These are phyloP conservation scores for Amniataba percoides DNA, from an alignment of 2,797 vertebrate species.

Conservation along the genomic window DNA sequence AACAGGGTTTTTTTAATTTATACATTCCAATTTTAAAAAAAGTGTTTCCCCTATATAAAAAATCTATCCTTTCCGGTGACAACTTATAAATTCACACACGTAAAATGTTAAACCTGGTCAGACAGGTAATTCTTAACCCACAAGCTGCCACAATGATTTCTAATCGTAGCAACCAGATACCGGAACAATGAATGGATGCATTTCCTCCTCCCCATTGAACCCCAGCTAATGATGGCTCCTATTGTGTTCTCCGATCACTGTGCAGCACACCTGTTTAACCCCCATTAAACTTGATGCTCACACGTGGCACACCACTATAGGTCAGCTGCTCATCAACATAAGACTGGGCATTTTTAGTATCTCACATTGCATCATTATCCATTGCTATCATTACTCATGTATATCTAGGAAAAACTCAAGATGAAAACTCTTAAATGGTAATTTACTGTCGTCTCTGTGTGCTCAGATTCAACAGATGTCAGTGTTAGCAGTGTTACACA, in stretches of 20 bases:
- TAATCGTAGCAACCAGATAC: slow-evolving; percentile 61
- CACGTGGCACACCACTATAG: not conserved
- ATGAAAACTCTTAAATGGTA: not conserved
- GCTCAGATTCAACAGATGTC: not conserved
- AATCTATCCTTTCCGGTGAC: not conserved
- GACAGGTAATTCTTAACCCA: slow-evolving; percentile 48
- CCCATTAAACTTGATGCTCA: slow-evolving; percentile 8
- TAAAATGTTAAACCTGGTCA: slow-evolving; percentile 38
- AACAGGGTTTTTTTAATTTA: not conserved
- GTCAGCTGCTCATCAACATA: slow-evolving; percentile 5
- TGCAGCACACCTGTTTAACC: slow-evolving; percentile 50
- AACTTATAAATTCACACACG: not conserved
- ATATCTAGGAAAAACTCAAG: not conserved
- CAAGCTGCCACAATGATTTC: slow-evolving; percentile 38
- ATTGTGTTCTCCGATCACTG: slow-evolving; percentile 57
- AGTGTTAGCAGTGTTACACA: not conserved
- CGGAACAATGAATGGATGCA: slow-evolving; percentile 66
- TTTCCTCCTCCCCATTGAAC: slow-evolving; percentile 63
- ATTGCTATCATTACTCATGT: too few relatives aligned
- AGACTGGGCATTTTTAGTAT: not conserved
- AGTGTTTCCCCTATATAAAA: not conserved
- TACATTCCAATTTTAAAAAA: not conserved
- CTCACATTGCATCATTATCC: not conserved
- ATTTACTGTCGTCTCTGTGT: not conserved
- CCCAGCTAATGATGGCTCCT: slow-evolving; percentile 43